Evolutionary conservation across 1,140 invertebrate species (phyloP), one percentile per base, ranked within the genome.

Genomic region (Battus philenor): DNA sequence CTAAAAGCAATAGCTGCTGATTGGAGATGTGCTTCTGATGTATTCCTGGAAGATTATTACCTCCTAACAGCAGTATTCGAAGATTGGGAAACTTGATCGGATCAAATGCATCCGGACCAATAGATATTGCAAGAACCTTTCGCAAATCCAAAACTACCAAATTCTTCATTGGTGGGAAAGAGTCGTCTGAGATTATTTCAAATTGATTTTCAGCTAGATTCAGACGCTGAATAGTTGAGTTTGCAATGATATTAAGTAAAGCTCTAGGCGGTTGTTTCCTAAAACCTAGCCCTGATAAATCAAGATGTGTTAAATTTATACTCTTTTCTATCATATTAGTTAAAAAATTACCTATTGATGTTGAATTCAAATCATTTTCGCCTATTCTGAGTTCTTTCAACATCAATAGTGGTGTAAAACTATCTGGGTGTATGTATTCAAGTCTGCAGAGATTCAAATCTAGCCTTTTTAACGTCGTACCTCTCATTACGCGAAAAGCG

Each of bases 191-290:
- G 11, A 90, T 73, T 9, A 80, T 56, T 63, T 88, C 87, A 50
- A 90, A 88, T 46, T 88, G 86, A 59, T 90, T 90, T 38, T 79
- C 71, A 1, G 86, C 60, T 15, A 90, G 54, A 38, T 63, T 78
- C n/a, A 90, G 57, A 38, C 70, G 62, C 18, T 74, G 77, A 17
- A 90, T 78, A 4, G 83, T 86, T 0, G 86, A 79, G 4, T 82
- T 69, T 2, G 86, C 83, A 24, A 89, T 86, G 0, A 84, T 64
- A 45, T 86, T 54, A 52, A 89, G 61, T 2, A 89, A 41, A 8
- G 38, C 11, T 48, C 49, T 69, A 2, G 87, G 87, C 2, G 80
- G 73, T 29, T 61, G 57, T 52, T 81, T 87, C 12, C 84, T 57
- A 38, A 89, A 87, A 0, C 88, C 88, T 59, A 87, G 76, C 10